Conservation (phyloP, 2,888 invertebrate genomes). For the Pseudococcus viburni region DNA sequence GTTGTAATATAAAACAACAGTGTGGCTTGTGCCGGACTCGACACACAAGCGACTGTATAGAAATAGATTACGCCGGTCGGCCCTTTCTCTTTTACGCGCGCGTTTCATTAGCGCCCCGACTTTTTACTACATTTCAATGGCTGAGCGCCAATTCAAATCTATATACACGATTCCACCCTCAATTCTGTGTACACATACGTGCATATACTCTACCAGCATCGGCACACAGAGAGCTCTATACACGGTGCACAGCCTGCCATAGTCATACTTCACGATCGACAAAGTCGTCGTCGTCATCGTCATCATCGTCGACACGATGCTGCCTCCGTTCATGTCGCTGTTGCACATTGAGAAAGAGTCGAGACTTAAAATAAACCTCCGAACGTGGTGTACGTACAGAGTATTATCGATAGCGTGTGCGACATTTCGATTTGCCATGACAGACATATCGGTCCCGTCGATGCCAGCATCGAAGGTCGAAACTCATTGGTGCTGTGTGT, state of each 20-base stretch:
- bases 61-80: constrained; percentile 58
- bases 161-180: constrained; percentile 62
- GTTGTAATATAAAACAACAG: constrained; percentile 43
- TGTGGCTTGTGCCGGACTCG: constrained; percentile 64
- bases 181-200: constrained; percentile 43
- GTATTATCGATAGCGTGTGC: not conserved
- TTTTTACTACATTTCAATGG: constrained; percentile 62
- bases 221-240: not conserved
- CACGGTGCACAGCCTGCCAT: not conserved
- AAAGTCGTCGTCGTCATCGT: not conserved
- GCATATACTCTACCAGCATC: not conserved
- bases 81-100: constrained; percentile 26
- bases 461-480: not conserved
- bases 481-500: not conserved
- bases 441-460: constrained; percentile 8
- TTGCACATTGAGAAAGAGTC: not conserved
- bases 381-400: not conserved
- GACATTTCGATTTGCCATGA: constrained; percentile 11
- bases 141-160: constrained; percentile 61
- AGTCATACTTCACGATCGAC: constrained; percentile 7
- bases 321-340: not conserved
- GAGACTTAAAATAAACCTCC: not conserved
- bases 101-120: constrained; percentile 62
- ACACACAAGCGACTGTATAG: constrained; percentile 42
- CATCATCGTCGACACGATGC: not conserved